Percentiles rank a stretch among this genome's conserved stretches.
phyloP scores from a whole-genome alignment of 2,113 vertebrate species.

The Neolamprologus longior region DNA sequence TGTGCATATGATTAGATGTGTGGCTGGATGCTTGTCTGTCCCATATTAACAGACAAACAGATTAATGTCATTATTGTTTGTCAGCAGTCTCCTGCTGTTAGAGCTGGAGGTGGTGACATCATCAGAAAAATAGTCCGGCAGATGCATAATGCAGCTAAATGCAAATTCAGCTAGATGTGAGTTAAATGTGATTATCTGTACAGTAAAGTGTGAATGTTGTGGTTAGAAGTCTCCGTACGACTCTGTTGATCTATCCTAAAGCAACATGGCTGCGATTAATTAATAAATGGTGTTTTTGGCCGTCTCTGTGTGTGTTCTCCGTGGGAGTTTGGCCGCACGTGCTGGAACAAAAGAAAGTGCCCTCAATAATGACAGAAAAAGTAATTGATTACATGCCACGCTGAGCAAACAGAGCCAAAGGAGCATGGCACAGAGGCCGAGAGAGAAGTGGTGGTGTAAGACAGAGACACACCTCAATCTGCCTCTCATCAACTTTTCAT shows the following conservation, averaged over 20 bases:
- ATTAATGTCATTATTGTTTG: slow-evolving; percentile 48
- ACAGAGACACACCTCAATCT: not conserved
- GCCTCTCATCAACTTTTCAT: slow-evolving; percentile 31
- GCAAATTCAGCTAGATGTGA: not conserved
- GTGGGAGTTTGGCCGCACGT: slow-evolving; percentile 33
- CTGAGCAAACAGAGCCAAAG: slow-evolving; percentile 44
- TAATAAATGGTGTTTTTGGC: not conserved
- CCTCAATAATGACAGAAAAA: slow-evolving; percentile 48
- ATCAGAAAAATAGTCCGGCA: not conserved
- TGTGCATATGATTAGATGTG: not conserved
- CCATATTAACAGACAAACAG: slow-evolving; percentile 29
- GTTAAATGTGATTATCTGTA: not conserved
- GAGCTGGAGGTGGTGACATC: slow-evolving; percentile 17
- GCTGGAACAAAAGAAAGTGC: slow-evolving; percentile 44
- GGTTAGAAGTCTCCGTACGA: not conserved
- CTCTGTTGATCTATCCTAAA: not conserved
- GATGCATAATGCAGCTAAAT: not conserved
- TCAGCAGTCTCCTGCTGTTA: slow-evolving; percentile 30
- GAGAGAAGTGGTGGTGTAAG: slow-evolving; percentile 22
- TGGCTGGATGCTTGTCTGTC: not conserved
- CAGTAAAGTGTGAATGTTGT: not conserved
- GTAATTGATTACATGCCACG: slow-evolving; percentile 64
- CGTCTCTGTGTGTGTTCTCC: not conserved
- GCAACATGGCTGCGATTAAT: not conserved
- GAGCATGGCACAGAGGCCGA: not conserved